Evolutionary conservation across 2,797 vertebrate genomes (phyloP).

Genomic region (Ctenopoma multispine): DNA sequence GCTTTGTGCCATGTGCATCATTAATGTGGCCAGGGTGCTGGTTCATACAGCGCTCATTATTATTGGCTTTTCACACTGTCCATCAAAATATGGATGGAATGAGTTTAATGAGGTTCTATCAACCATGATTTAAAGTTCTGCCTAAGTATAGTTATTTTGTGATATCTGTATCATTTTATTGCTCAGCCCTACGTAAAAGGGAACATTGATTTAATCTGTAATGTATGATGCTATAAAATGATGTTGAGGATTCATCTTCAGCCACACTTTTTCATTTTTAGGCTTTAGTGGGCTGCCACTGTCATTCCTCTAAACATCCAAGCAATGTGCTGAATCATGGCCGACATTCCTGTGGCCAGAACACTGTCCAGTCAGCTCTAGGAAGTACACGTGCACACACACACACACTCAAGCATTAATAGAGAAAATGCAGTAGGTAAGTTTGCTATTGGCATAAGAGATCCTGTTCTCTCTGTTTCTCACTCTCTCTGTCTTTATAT

Average conservation of each 20-base stretch:
- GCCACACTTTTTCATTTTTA: constrained; percentile 35
- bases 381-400: constrained; percentile 48
- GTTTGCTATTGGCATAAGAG: constrained; percentile 34
- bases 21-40: too few species aligned
- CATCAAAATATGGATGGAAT: too few species aligned
- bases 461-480: not conserved
- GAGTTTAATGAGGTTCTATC: too few species aligned
- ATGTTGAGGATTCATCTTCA: constrained; percentile 32
- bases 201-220: not conserved
- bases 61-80: too few species aligned
- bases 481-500: too few species aligned
- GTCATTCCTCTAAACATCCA: constrained; percentile 67
- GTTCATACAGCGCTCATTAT: too few species aligned
- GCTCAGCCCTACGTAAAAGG: not conserved
- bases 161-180: too few species aligned
- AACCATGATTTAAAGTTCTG: too few species aligned
- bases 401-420: constrained; percentile 5
- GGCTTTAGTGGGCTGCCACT: constrained; percentile 43
- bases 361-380: constrained; percentile 76
- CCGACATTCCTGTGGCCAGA: constrained; percentile 75
- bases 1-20: too few species aligned
- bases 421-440: constrained; percentile 45
- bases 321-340: constrained; percentile 82
- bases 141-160: too few species aligned
- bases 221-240: not conserved